Evolutionary conservation across 2,888 invertebrate genomes (phyloP).

Genomic region (Drosophila ezoana): DNA sequence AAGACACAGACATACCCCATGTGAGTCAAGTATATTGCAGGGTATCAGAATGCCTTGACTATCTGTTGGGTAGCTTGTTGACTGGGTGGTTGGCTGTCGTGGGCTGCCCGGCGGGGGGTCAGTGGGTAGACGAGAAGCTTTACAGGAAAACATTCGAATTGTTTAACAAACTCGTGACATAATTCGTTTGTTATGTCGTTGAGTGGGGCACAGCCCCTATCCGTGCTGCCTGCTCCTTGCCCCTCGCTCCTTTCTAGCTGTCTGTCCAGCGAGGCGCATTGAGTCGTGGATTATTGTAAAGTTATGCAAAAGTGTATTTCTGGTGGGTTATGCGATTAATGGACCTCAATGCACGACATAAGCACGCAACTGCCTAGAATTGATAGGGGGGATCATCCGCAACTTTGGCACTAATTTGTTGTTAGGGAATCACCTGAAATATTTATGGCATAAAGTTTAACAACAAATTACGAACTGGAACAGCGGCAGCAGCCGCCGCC

Average conservation of each 20-base stretch:
- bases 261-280: slow-evolving; percentile 47
- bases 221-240: background rate
- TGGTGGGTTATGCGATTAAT: slow-evolving; percentile 20
- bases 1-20: background rate
- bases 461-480: slow-evolving; percentile 53
- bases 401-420: slow-evolving; percentile 59
- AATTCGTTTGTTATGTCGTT: slow-evolving; percentile 70
- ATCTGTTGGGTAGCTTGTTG: slow-evolving; percentile 35
- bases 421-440: slow-evolving; percentile 48
- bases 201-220: slow-evolving; percentile 38
- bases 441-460: slow-evolving; percentile 53
- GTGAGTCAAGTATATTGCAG: background rate
- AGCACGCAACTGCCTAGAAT: slow-evolving; percentile 9
- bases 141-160: slow-evolving; percentile 65
- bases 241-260: slow-evolving; percentile 2
- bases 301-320: slow-evolving; percentile 59
- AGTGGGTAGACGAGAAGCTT: slow-evolving; percentile 10
- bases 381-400: slow-evolving; percentile 29
- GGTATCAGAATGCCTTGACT: slow-evolving; percentile 40
- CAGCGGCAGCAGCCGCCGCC: slow-evolving; percentile 6
- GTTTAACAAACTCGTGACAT: slow-evolving; percentile 73
- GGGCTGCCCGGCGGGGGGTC: background rate
- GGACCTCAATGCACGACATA: background rate
- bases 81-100: slow-evolving; percentile 28
- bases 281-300: slow-evolving; percentile 55